Evolutionary conservation across 2,113 vertebrate genomes (phyloP).

Genomic region (Prolemur simus): DNA sequence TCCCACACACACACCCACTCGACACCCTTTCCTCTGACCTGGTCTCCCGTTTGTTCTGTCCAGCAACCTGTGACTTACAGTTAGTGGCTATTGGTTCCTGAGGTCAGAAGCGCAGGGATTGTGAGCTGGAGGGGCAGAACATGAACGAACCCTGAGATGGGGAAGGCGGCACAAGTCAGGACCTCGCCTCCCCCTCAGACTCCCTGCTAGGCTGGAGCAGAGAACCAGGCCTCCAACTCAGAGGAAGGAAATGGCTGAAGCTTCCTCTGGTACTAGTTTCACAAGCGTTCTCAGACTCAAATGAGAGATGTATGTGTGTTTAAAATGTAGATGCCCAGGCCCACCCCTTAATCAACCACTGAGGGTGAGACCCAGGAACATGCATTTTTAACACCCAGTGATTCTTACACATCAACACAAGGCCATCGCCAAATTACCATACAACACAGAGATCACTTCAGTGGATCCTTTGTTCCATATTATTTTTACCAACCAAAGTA

Average conservation of each 20-base stretch:
- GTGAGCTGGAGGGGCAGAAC: not conserved
- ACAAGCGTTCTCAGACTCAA: not conserved
- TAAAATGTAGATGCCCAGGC: not conserved
- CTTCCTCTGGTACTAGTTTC: not conserved
- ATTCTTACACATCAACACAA: not conserved
- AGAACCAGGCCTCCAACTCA: not conserved
- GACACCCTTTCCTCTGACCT: not conserved
- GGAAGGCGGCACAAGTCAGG: not conserved
- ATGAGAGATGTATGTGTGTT: not conserved
- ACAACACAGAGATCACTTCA: slow-evolving; percentile 66
- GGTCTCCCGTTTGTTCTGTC: not conserved
- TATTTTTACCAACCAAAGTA: slow-evolving; percentile 71
- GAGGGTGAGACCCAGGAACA: not conserved
- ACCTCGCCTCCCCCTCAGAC: too few species aligned
- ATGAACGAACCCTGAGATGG: not conserved
- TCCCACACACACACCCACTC: not conserved
- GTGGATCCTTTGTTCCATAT: slow-evolving; percentile 79
- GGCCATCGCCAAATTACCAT: slow-evolving; percentile 52
- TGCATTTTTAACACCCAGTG: slow-evolving; percentile 16
- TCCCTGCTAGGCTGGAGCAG: not conserved
- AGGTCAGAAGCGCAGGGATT: not conserved
- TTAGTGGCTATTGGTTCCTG: not conserved
- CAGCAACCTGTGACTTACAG: not conserved
- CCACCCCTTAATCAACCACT: not conserved
- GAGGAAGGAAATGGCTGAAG: not conserved